phyloP scores from a whole-genome alignment of 1,140 invertebrate species.

The Notospermus geniculatus region DNA sequence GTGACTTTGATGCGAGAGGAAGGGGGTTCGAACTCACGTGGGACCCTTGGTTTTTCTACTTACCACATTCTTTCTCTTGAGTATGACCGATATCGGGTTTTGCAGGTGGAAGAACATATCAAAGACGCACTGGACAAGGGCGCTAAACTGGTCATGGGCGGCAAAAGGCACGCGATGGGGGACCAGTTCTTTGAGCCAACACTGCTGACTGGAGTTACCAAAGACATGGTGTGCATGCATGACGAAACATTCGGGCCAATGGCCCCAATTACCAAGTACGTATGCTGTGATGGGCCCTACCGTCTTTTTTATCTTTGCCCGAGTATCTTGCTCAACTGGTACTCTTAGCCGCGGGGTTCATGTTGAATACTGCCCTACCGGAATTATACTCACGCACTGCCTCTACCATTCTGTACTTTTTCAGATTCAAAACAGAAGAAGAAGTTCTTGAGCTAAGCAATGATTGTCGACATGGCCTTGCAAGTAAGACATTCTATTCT shows the following conservation, averaged over 20 bases:
- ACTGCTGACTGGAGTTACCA: constrained; percentile 75
- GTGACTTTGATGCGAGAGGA: no score
- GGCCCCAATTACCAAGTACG: constrained; percentile 74
- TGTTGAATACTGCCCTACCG: no score
- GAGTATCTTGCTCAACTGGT: no score
- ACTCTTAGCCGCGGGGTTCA: no score
- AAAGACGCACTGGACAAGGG: constrained; percentile 83
- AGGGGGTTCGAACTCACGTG: no score
- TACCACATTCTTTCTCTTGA: no score
- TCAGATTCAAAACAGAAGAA: constrained; percentile 80
- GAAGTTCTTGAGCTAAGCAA: constrained; percentile 81
- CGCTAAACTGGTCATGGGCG: constrained; percentile 80
- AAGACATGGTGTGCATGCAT: constrained; percentile 76
- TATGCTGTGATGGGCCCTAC: constrained; percentile 9
- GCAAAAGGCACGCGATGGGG: constrained; percentile 66
- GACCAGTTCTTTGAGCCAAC: constrained; percentile 90
- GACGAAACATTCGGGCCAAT: constrained; percentile 98
- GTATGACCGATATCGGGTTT: no score
- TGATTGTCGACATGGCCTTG: constrained; percentile 57
- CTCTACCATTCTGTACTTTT: no score
- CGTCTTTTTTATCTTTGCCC: no score
- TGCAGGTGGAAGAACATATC: constrained; percentile 69
- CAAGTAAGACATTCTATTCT: constrained; percentile 47
- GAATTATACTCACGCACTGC: no score
- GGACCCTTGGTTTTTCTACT: no score